These are phyloP conservation scores for Siphlonurus alternatus DNA, from an alignment of 2,888 invertebrate genomes.

Conservation along the genomic window DNA sequence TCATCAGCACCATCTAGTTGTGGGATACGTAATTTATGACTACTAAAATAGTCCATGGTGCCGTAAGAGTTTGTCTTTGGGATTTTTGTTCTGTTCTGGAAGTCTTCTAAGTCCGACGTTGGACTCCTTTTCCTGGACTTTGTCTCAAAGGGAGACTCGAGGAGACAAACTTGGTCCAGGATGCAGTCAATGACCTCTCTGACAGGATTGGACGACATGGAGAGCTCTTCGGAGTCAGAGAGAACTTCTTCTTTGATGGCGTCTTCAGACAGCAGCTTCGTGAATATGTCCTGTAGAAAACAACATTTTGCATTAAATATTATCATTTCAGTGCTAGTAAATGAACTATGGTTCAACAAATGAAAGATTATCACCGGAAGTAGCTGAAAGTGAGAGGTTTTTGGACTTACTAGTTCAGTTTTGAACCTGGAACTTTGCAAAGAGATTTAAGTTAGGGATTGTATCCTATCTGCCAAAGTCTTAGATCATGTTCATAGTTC, in stretches of 20 bases:
- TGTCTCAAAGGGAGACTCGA: background rate
- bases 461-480: no score
- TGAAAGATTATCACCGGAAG: no score
- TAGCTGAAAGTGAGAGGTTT: no score
- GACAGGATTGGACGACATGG: background rate
- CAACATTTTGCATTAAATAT: no score
- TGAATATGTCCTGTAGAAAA: background rate
- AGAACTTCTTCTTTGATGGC: background rate
- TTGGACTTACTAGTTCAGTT: no score
- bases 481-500: no score
- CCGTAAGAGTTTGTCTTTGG: background rate
- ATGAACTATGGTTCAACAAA: no score
- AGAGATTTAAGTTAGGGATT: no score
- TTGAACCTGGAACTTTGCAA: no score
- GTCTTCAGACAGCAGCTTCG: background rate
- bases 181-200: background rate
- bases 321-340: no score
- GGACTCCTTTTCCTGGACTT: background rate
- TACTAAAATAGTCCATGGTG: slow-evolving; percentile 29
- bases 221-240: background rate
- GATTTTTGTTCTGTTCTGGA: background rate
- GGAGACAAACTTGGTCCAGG: background rate
- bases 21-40: slow-evolving; percentile 46
- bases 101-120: background rate
- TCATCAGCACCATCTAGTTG: slow-evolving; percentile 56